These are phyloP conservation scores for Bedellia somnulentella DNA, from an alignment of 2,888 invertebrate genomes.

Conservation along the genomic window DNA sequence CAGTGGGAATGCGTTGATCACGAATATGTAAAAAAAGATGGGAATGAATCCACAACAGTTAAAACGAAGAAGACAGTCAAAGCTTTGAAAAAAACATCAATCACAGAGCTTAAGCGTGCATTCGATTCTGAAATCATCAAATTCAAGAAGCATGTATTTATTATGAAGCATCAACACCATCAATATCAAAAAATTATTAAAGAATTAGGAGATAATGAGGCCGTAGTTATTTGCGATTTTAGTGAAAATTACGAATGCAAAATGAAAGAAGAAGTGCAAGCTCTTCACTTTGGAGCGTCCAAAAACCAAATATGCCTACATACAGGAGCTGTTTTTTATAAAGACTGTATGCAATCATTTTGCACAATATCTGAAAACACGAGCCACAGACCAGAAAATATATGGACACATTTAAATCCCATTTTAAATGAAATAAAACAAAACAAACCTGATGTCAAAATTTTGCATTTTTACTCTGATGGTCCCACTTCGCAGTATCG, in stretches of 20 bases:
- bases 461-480: slow-evolving; percentile 10
- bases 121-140: slow-evolving; percentile 1
- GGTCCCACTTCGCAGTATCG: slow-evolving; percentile 10
- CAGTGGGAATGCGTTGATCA: slow-evolving; percentile 2
- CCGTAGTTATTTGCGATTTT: slow-evolving; percentile 6
- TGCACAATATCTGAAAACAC: background rate
- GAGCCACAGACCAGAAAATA: background rate
- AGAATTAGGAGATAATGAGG: slow-evolving; percentile 2
- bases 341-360: no score
- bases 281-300: slow-evolving; percentile 2
- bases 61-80: slow-evolving; percentile 2
- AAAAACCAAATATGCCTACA: slow-evolving; percentile 1
- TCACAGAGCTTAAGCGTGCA: background rate
- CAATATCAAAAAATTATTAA: background rate
- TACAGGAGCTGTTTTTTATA: slow-evolving; percentile 1
- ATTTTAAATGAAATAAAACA: background rate
- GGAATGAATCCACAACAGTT: background rate
- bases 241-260: slow-evolving; percentile 8
- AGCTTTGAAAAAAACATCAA: background rate
- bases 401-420: background rate
- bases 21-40: background rate
- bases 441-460: background rate
- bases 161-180: slow-evolving; percentile 2
- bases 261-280: slow-evolving; percentile 5
- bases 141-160: slow-evolving; percentile 3